Percentiles rank a stretch among this genome's conserved stretches.
Conservation (phyloP, 2,888 invertebrate species). For the Microdon myrmicae region DNA sequence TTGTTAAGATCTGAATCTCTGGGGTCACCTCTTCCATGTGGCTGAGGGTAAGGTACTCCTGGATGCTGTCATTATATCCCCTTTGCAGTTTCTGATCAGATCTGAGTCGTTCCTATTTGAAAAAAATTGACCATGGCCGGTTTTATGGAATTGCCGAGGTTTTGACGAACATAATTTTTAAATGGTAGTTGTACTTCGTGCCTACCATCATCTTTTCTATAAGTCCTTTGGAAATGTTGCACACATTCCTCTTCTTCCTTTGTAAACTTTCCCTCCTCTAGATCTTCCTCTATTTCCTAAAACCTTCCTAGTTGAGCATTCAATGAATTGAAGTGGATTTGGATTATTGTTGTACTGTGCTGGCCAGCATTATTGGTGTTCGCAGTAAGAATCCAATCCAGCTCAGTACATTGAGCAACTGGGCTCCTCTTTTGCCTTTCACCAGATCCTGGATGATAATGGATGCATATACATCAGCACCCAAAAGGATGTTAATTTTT, state of each 20-base stretch:
- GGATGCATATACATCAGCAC: background rate
- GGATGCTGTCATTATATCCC: background rate
- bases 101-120: background rate
- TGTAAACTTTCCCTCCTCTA: background rate
- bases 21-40: constrained; percentile 4
- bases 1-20: background rate
- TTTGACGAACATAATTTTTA: background rate
- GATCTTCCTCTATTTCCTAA: constrained; percentile 5
- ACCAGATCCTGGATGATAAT: background rate
- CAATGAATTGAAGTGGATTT: constrained; percentile 2
- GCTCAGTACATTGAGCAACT: constrained; percentile 12
- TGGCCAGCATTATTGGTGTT: background rate
- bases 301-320: background rate
- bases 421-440: background rate
- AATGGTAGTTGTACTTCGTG: constrained; percentile 8
- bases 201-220: background rate
- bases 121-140: constrained; percentile 12
- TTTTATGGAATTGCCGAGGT: background rate
- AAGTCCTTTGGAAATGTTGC: background rate
- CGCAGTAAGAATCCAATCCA: constrained; percentile 11
- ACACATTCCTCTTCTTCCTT: background rate
- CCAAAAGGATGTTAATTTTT: background rate
- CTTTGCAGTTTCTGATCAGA: background rate
- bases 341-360: background rate
- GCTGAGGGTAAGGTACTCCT: constrained; percentile 3